phyloP scores from a whole-genome alignment of 2,113 vertebrate genomes.

The Grallaria varia region DNA sequence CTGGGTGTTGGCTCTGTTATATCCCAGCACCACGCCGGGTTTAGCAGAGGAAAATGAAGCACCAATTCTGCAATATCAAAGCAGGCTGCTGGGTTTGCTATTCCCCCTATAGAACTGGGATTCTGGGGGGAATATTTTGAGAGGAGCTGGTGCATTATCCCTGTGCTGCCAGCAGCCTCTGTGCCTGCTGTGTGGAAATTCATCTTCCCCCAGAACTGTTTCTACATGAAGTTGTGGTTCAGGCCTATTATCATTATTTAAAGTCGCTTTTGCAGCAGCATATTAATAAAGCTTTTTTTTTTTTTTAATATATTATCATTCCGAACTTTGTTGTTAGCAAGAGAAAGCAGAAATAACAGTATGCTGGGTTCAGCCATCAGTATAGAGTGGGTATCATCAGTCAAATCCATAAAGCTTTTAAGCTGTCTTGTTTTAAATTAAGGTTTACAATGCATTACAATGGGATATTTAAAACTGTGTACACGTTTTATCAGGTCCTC shows the following conservation, averaged over 20 bases:
- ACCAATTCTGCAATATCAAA: background rate
- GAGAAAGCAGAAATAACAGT: conserved; percentile 72
- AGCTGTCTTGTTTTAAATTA: conserved; percentile 74
- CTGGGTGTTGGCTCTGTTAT: background rate
- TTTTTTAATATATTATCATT: conserved; percentile 65
- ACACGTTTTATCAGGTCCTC: conserved; percentile 70
- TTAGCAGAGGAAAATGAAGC: background rate
- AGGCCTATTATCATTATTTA: conserved; percentile 72
- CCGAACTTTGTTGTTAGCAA: conserved; percentile 70
- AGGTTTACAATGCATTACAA: conserved; percentile 74
- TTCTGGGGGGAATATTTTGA: background rate
- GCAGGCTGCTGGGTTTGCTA: background rate
- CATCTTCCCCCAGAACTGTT: conserved; percentile 49
- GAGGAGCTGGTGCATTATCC: background rate
- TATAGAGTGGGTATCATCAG: conserved; percentile 68
- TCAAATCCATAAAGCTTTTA: conserved; percentile 76
- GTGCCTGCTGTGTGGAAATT: background rate
- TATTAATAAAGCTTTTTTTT: conserved; percentile 59
- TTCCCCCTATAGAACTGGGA: background rate
- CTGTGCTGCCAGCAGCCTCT: background rate
- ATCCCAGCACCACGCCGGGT: fast-evolving
- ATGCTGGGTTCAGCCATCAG: conserved; percentile 66
- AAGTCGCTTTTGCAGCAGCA: conserved; percentile 40
- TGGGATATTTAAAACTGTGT: conserved; percentile 72
- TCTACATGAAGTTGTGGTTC: conserved; percentile 43